A percentile compares a stretch with the other conserved stretches of the same genome.
phyloP scores from a whole-genome alignment of 1,140 invertebrate genomes.

The Orius insidiosus region DNA sequence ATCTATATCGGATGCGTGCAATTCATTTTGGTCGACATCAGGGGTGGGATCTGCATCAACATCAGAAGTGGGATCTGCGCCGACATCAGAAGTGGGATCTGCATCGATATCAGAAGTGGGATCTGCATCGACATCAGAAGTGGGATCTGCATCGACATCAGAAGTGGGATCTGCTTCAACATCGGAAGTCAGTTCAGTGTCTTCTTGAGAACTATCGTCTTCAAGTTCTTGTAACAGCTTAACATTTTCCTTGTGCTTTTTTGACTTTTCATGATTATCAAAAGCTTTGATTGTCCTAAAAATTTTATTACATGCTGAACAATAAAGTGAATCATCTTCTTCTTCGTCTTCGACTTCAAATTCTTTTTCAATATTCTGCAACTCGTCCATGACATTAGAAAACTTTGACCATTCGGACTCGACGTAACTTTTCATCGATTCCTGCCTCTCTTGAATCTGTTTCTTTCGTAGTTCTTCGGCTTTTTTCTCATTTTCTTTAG shows the following conservation, averaged over 20 bases:
- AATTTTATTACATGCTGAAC: conserved; percentile 80
- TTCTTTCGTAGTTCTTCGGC: conserved; percentile 38
- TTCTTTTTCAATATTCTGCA: conserved; percentile 42
- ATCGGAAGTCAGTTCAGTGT: conserved; percentile 15
- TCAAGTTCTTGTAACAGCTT: conserved; percentile 44
- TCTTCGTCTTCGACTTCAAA: conserved; percentile 34
- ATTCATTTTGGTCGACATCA: too few relatives aligned
- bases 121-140: conserved; percentile 10
- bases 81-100: conserved; percentile 5
- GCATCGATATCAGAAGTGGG: conserved; percentile 14
- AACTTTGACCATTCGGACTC: conserved; percentile 50
- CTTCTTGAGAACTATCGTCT: conserved; percentile 35
- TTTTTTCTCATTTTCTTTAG: conserved; percentile 45
- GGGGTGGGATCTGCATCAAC: too few relatives aligned
- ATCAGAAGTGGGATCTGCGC: conserved; percentile 10
- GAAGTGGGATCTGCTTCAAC: conserved; percentile 19
- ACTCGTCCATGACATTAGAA: conserved; percentile 39
- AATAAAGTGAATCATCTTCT: conserved; percentile 45
- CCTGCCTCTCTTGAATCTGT: conserved; percentile 28
- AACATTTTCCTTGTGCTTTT: conserved; percentile 78
- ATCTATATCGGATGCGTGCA: not conserved
- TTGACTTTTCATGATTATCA: conserved; percentile 86
- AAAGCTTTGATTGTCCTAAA: conserved; percentile 85
- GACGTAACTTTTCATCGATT: conserved; percentile 29
- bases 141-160: too few relatives aligned